phyloP scores from a whole-genome alignment of 2,888 invertebrate species.

The Volucella zonaria region DNA sequence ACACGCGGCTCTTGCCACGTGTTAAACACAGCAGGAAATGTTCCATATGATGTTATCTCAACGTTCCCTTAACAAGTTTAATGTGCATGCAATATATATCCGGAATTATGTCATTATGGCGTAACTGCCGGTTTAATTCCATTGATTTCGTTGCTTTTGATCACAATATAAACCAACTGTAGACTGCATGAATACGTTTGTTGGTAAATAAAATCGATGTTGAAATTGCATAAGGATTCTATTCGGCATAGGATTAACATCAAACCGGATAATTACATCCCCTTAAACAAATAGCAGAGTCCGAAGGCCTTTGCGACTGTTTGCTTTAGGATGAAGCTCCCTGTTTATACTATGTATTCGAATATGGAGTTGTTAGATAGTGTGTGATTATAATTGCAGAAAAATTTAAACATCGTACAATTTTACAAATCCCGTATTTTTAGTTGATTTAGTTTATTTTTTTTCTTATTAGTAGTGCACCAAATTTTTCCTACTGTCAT shows the following conservation, averaged over 20 bases:
- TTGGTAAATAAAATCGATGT: conserved; percentile 55
- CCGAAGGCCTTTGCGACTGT: conserved; percentile 14
- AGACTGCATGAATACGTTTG: conserved; percentile 10
- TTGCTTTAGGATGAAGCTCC: conserved; percentile 13
- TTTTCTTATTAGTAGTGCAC: too few species aligned
- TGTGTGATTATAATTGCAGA: conserved; percentile 16
- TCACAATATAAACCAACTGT: conserved; percentile 1
- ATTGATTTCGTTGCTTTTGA: conserved; percentile 40
- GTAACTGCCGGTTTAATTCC: conserved; percentile 53
- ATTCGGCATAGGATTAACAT: conserved; percentile 58
- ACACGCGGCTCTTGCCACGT: conserved; percentile 62
- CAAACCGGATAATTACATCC: conserved; percentile 58
- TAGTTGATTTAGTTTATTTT: too few species aligned
- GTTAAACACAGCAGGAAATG: conserved; percentile 56
- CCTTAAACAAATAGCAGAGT: conserved; percentile 52
- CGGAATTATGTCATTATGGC: conserved; percentile 62
- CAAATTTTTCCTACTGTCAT: too few species aligned
- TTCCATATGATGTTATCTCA: conserved; percentile 51
- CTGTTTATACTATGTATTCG: conserved; percentile 1
- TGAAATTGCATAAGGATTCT: conserved; percentile 52
- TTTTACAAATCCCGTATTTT: not conserved
- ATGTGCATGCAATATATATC: conserved; percentile 30
- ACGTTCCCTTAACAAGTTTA: conserved; percentile 29
- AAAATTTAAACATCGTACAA: conserved; percentile 18
- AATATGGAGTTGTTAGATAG: not conserved